phyloP scores from a whole-genome alignment of 2,113 vertebrate species.

The Chamaea fasciata region DNA sequence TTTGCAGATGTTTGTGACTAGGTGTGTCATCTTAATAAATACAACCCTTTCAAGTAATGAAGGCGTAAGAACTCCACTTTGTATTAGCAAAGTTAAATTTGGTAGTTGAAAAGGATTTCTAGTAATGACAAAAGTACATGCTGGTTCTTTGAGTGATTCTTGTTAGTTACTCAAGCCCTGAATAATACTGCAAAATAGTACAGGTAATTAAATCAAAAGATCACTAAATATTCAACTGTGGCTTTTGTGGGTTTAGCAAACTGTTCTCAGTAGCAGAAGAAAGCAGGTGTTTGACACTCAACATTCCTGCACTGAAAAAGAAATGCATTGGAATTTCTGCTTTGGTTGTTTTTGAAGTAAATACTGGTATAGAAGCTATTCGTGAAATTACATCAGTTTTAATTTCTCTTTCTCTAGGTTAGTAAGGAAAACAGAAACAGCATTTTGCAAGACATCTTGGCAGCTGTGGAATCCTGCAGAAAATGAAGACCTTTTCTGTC shows the following conservation, averaged over 20 bases:
- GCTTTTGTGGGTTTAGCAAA: background rate
- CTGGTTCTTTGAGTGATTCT: background rate
- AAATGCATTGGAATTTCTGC: background rate
- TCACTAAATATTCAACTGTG: background rate
- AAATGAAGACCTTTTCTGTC: slow-evolving; percentile 36
- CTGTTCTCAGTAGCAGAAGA: background rate
- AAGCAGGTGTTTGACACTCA: background rate
- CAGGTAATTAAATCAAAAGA: background rate
- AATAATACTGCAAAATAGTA: background rate
- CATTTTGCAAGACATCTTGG: slow-evolving; percentile 81
- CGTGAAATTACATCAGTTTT: background rate
- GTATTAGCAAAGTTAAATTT: background rate
- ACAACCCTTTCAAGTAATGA: background rate
- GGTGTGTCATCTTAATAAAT: background rate
- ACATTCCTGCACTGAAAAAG: background rate
- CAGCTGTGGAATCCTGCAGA: slow-evolving; percentile 74
- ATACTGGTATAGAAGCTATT: background rate
- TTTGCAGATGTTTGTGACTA: background rate
- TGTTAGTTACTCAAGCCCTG: background rate
- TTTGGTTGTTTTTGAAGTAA: background rate
- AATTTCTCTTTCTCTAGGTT: slow-evolving; percentile 73
- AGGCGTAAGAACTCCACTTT: background rate
- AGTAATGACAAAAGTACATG: background rate
- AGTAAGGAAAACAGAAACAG: slow-evolving; percentile 88
- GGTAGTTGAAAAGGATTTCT: background rate